Evolutionary conservation across 1,140 invertebrate genomes (phyloP).

Genomic region (Theocolax elegans): DNA sequence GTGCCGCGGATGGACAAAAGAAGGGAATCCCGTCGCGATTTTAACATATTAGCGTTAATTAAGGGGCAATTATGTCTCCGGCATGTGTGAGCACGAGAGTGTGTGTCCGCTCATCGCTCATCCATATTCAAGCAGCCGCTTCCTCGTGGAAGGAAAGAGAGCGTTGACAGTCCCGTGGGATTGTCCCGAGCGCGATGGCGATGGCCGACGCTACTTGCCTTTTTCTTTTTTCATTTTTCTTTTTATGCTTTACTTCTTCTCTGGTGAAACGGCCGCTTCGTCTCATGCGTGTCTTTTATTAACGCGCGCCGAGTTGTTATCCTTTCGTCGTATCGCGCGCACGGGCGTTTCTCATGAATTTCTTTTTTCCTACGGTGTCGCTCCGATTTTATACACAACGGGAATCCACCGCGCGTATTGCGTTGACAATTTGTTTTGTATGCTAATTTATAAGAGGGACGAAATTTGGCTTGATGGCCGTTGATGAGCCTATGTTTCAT

Average conservation of each 20-base stretch:
- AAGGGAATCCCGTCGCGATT: conserved; percentile 53
- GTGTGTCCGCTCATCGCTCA: conserved; percentile 57
- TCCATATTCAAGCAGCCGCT: conserved; percentile 61
- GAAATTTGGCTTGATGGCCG: not conserved
- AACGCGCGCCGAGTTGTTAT: not conserved
- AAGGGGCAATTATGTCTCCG: conserved; percentile 65
- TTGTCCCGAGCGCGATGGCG: conserved; percentile 33
- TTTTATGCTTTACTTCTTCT: no score
- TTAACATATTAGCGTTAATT: conserved; percentile 66
- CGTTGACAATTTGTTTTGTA: not conserved
- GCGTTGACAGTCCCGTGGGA: conserved; percentile 57
- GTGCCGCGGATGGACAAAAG: no score
- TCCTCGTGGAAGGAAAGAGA: conserved; percentile 43
- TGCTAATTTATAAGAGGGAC: not conserved
- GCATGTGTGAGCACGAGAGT: conserved; percentile 55
- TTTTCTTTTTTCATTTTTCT: no score
- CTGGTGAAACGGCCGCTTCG: conserved; percentile 35
- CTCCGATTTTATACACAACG: not conserved
- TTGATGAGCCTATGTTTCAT: not conserved
- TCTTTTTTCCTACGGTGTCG: not conserved
- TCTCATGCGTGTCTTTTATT: not conserved
- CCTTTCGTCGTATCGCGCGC: not conserved
- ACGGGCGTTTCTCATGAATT: conserved; percentile 14
- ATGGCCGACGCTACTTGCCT: not conserved
- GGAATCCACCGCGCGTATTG: not conserved